Evolutionary conservation across 1,140 invertebrate species (phyloP).

Genomic region (Medauroidea extradentata): DNA sequence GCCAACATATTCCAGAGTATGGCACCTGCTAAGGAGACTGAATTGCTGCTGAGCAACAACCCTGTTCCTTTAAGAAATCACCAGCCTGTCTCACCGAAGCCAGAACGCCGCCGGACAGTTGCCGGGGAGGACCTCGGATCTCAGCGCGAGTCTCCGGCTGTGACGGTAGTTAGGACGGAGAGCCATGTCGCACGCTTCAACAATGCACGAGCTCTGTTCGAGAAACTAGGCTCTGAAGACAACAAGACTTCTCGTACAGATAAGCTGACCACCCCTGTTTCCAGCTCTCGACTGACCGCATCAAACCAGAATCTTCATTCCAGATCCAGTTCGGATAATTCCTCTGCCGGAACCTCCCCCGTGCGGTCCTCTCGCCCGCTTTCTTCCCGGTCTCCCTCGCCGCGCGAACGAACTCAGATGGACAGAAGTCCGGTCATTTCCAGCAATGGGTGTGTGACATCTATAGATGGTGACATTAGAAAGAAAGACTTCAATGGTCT

Average conservation of each 20-base stretch:
- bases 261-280: neutral
- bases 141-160: conserved; percentile 44
- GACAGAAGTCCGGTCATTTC: neutral
- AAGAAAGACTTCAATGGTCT: too few species aligned
- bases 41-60: conserved; percentile 10
- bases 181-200: conserved; percentile 88
- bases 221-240: conserved; percentile 80
- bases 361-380: neutral
- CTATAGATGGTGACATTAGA: too few species aligned
- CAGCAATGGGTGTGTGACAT: too few species aligned
- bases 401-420: neutral
- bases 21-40: conserved; percentile 27
- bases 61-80: conserved; percentile 4
- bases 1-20: conserved; percentile 77
- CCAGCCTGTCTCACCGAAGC: conserved; percentile 7
- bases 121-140: conserved; percentile 10
- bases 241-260: neutral
- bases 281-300: neutral
- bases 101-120: conserved; percentile 10
- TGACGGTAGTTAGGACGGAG: conserved; percentile 78
- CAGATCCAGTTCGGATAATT: conserved; percentile 22
- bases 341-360: conserved; percentile 19
- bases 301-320: conserved; percentile 18
- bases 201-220: conserved; percentile 86
- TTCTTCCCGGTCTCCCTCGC: conserved; percentile 19